phyloP scores from a whole-genome alignment of 2,113 vertebrate species.

The Halichoeres trimaculatus region DNA sequence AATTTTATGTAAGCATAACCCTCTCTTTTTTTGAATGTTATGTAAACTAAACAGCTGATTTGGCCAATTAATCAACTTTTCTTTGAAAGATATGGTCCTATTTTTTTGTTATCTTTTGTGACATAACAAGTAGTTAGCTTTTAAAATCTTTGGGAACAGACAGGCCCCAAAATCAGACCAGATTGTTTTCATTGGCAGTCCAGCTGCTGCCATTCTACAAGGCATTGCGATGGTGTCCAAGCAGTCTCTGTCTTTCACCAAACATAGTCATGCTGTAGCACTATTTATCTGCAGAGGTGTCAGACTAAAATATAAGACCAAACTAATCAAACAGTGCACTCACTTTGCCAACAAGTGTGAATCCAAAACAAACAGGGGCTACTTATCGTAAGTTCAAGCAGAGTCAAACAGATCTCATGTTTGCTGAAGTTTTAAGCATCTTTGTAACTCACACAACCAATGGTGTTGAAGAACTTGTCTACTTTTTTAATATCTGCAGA shows the following conservation, averaged over 20 bases:
- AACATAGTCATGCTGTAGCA: conserved; percentile 62
- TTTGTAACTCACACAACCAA: too few relatives aligned
- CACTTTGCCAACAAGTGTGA: conserved; percentile 16
- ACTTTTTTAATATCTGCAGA: neutral
- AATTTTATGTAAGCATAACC: neutral
- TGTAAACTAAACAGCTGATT: too few relatives aligned
- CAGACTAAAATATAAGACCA: conserved; percentile 40
- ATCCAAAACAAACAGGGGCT: conserved; percentile 40
- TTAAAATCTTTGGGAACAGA: conserved; percentile 2
- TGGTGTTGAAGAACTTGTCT: too few relatives aligned
- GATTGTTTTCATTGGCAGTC: neutral
- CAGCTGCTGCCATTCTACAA: conserved; percentile 13
- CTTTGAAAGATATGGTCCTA: too few relatives aligned
- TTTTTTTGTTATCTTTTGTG: too few relatives aligned
- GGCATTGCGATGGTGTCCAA: conserved; percentile 16
- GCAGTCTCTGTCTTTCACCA: conserved; percentile 43
- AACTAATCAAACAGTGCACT: conserved; percentile 16
- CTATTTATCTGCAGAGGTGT: conserved; percentile 31
- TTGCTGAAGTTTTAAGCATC: neutral
- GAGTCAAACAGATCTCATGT: neutral
- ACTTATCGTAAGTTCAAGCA: neutral
- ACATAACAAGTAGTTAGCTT: neutral
- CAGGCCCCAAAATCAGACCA: neutral
- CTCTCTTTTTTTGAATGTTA: too few relatives aligned
- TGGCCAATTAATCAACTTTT: too few relatives aligned